Conservation (phyloP, 2,888 invertebrate genomes). For the Eueremaeus valkanovi region DNA sequence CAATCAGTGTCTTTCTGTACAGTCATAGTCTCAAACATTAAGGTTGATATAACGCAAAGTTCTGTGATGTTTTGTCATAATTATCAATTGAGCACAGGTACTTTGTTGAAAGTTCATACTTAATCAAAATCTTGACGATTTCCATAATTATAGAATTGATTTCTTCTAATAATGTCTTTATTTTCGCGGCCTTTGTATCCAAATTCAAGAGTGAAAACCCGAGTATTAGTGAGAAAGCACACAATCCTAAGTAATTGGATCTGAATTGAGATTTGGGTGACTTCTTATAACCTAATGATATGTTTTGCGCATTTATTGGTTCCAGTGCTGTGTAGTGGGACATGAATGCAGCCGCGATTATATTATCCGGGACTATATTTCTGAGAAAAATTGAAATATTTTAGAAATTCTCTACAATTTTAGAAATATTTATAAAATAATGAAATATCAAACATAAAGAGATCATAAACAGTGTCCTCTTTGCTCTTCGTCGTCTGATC, state of each 20-base stretch:
- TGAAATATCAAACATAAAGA: neutral
- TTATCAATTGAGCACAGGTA: too few species aligned
- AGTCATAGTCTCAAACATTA: too few species aligned
- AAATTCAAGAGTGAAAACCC: conserved; percentile 25
- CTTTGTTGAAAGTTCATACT: too few species aligned
- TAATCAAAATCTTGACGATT: neutral
- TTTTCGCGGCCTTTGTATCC: neutral
- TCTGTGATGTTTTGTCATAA: too few species aligned
- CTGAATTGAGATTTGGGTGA: neutral
- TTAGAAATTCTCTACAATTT: neutral
- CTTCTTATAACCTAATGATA: neutral
- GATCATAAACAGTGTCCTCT: neutral
- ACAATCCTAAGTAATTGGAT: conserved; percentile 36
- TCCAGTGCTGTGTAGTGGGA: conserved; percentile 9
- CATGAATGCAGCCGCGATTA: conserved; percentile 22
- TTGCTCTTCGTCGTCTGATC: neutral
- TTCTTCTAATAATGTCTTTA: conserved; percentile 20
- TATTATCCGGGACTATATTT: conserved; percentile 38
- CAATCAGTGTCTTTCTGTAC: too few species aligned
- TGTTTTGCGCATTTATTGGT: conserved; percentile 8
- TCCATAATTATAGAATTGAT: conserved; percentile 18
- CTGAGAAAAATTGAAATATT: too few species aligned
- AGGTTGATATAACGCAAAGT: too few species aligned
- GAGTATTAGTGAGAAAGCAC: conserved; percentile 24
- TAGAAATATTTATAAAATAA: too few species aligned